Evolutionary conservation across 2,113 vertebrate genomes (phyloP).

Genomic region (Zootoca vivipara): DNA sequence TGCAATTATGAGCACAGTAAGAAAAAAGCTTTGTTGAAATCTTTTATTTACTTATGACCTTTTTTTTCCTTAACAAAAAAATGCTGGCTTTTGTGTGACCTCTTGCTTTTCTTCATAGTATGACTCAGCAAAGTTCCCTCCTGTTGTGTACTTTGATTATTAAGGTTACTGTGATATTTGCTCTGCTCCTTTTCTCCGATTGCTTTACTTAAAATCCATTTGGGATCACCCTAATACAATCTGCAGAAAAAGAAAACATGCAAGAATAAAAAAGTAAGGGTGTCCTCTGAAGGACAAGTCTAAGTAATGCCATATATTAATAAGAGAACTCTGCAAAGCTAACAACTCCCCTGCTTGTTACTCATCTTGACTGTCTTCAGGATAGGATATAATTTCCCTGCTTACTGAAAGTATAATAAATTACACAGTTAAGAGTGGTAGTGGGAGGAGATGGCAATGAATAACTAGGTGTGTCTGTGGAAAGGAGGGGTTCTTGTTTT

Average conservation of each 20-base stretch:
- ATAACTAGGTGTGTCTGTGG: neutral
- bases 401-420: neutral
- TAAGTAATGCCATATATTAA: neutral
- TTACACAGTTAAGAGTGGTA: neutral
- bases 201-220: neutral
- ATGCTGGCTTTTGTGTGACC: neutral
- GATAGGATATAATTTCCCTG: neutral
- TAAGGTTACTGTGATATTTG: slow-evolving; percentile 14
- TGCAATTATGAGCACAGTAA: neutral
- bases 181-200: slow-evolving; percentile 33
- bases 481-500: too few relatives aligned
- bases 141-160: slow-evolving; percentile 18
- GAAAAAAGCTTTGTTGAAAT: neutral
- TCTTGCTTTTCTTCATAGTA: neutral
- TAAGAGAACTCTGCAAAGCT: neutral
- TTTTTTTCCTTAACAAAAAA: neutral
- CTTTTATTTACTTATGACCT: neutral
- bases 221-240: slow-evolving; percentile 5
- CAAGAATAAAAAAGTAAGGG: neutral
- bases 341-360: neutral
- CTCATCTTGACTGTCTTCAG: too few relatives aligned
- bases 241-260: slow-evolving; percentile 13
- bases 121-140: neutral
- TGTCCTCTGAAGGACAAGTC: neutral
- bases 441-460: neutral